Base-by-base conservation (phyloP, 1,140 invertebrate species). In the Ceratina calcarata region DNA sequence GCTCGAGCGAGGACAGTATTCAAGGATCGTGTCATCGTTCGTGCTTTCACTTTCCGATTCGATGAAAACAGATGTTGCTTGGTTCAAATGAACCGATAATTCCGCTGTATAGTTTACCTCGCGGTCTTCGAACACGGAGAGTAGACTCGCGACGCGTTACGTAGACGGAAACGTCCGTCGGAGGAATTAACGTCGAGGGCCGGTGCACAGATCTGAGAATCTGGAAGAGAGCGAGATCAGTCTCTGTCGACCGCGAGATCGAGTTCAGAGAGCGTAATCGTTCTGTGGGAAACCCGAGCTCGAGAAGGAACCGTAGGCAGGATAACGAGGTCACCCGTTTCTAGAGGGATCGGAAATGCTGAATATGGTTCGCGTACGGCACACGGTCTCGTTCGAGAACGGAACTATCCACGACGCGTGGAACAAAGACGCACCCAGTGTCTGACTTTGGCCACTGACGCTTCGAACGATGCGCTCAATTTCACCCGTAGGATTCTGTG, bases 281-380 rank as follows among this genome's bases (percentile, higher is more conserved):
- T 57, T 57, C 62, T 2, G 62, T 22, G 55, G 51, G 72, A 75
- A 75, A 75, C 61, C 8, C 27, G 62, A 66, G 51, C 24, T 22
- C 10, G 51, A 2, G n/a, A 51, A 66, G 24, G 57, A 66, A 69
- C 65, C 73, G 73, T 75, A 61, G 62, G 62, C 49, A 75, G 73
- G 62, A 75, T 75, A 75, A 75, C 22, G 60, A 66, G 73, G 73
- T 18, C 73, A 57, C 51, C 51, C 37, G 55, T 66, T 66, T 74
- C 22, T 67, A 57, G 51, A 75, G 55, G 32, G 62, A 62, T 73
- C 15, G 58, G 58, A n/a, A 62, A 73, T 73, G 3, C 71, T 73
- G 18, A 45, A 24, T 12, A 24, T 10, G 27, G 13, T 45, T 49
- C 15, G 55, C 37, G 16, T 15, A 22, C 16, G 12, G 27, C 22